A percentile compares a stretch with the other conserved stretches of the same genome.
These are phyloP conservation scores for Leptonema lineaticorne DNA, from an alignment of 1,140 invertebrate genomes.

Conservation along the genomic window DNA sequence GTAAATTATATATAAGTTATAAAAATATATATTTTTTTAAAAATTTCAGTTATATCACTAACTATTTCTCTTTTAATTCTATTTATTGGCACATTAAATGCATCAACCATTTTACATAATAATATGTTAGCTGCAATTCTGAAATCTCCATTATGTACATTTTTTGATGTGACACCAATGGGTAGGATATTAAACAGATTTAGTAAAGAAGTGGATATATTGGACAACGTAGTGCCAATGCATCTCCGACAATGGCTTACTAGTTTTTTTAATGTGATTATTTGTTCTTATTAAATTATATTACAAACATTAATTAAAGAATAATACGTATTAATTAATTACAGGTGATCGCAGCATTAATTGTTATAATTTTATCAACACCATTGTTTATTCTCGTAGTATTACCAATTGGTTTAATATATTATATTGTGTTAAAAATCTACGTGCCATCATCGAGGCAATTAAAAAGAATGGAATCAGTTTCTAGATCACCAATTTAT, in stretches of 20 bases:
- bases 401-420: conserved; percentile 80
- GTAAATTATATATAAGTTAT: background rate
- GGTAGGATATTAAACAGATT: conserved; percentile 85
- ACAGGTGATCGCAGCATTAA: conserved; percentile 80
- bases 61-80: conserved; percentile 67
- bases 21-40: conserved; percentile 30
- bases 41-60: conserved; percentile 65
- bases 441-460: conserved; percentile 94
- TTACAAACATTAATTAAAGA: background rate
- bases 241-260: conserved; percentile 68
- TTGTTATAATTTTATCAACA: conserved; percentile 88
- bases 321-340: conserved; percentile 44
- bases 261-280: conserved; percentile 66
- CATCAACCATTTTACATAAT: conserved; percentile 67
- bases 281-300: no score
- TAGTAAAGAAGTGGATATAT: conserved; percentile 78
- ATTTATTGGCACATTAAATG: conserved; percentile 70
- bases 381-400: conserved; percentile 83
- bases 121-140: conserved; percentile 69
- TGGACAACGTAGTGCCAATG: conserved; percentile 74
- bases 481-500: conserved; percentile 96
- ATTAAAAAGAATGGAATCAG: conserved; percentile 92
- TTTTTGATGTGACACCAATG: conserved; percentile 85
- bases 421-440: conserved; percentile 91
- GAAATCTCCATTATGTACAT: conserved; percentile 68